Conservation (phyloP, 2,888 invertebrate species). For the Megastigmus dorsalis region DNA sequence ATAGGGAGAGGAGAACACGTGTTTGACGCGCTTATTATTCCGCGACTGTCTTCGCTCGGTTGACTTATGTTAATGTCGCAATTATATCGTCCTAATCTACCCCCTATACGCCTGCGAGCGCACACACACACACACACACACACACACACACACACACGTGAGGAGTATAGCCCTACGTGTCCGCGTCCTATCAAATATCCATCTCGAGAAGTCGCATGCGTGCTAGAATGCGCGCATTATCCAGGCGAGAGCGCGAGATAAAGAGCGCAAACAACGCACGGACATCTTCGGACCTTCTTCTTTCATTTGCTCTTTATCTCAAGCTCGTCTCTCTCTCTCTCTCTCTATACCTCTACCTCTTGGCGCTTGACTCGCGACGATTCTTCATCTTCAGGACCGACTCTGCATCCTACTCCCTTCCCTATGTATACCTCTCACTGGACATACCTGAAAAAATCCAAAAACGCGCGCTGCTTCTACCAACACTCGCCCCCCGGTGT, state of each 20-base stretch:
- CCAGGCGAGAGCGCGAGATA: slow-evolving; percentile 44
- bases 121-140: too few relatives aligned
- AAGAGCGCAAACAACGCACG: not conserved
- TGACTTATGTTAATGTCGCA: slow-evolving; percentile 74
- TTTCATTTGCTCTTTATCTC: not conserved
- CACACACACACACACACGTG: too few relatives aligned
- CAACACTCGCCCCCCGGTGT: slow-evolving; percentile 46
- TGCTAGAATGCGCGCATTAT: slow-evolving; percentile 70
- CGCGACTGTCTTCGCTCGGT: slow-evolving; percentile 65
- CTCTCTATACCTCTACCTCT: not conserved
- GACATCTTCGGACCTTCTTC: slow-evolving; percentile 18
- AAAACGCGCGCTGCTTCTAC: slow-evolving; percentile 26
- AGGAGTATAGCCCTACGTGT: slow-evolving; percentile 69
- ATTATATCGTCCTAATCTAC: slow-evolving; percentile 75
- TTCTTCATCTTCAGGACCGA: slow-evolving; percentile 38
- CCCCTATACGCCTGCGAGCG: slow-evolving; percentile 61
- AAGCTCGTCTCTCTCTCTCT: slow-evolving; percentile 8
- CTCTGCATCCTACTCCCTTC: not conserved
- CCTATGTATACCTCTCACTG: not conserved
- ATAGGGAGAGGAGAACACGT: too few relatives aligned
- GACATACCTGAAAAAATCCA: slow-evolving; percentile 18
- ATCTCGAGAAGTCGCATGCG: slow-evolving; percentile 73
- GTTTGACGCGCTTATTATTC: slow-evolving; percentile 73
- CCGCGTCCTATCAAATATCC: slow-evolving; percentile 72
- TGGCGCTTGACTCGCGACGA: not conserved